Conservation (phyloP, 64 coral and sea anemone species). For the Pocillopora verrucosa region DNA sequence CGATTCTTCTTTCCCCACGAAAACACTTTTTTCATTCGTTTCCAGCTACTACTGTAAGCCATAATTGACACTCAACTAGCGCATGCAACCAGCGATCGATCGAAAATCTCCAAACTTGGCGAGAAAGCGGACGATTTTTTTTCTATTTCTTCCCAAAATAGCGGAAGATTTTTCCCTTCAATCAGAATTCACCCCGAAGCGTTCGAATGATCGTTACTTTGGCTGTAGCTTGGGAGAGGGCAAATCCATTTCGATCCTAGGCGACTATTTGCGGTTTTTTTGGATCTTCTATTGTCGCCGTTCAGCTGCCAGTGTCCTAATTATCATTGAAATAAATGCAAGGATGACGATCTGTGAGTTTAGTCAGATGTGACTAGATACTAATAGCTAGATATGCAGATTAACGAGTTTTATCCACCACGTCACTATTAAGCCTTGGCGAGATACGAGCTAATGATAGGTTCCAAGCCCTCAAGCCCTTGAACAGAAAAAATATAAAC, state of each 20-base stretch:
- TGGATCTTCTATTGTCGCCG: constrained; percentile 3
- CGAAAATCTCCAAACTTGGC: neutral
- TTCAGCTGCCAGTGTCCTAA: constrained; percentile 8
- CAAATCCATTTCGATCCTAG: constrained; percentile 1
- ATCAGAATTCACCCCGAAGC: neutral
- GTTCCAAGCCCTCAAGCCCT: neutral
- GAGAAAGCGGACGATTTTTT: neutral
- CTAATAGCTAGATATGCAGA: constrained; percentile 19
- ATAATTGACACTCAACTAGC: neutral
- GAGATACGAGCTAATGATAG: neutral
- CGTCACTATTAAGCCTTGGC: neutral
- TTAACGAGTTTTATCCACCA: neutral
- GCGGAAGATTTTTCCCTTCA: no score
- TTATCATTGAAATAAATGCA: constrained; percentile 20
- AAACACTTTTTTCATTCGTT: constrained; percentile 45
- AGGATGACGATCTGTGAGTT: constrained; percentile 5
- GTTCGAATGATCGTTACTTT: neutral
- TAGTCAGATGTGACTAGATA: neutral
- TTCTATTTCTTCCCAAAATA: neutral
- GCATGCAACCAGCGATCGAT: neutral
- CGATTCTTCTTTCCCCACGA: constrained; percentile 42
- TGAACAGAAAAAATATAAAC: no score
- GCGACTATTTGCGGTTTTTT: constrained; percentile 23
- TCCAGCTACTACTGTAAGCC: constrained; percentile 36
- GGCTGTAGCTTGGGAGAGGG: neutral